These are phyloP conservation scores for Drosophila leonis DNA, from an alignment of 2,888 invertebrate genomes.

Conservation along the genomic window DNA sequence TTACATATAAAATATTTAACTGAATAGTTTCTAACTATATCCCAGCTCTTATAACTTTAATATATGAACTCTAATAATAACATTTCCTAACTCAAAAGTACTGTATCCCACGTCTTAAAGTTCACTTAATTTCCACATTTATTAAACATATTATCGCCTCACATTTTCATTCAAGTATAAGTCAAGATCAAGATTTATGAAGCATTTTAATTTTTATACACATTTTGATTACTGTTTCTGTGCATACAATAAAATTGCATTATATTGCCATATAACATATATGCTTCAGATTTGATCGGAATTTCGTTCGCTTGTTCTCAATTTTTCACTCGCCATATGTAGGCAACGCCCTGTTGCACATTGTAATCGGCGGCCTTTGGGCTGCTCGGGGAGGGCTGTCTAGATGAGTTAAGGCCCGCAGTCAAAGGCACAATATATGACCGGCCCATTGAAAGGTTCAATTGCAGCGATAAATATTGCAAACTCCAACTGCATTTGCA, in stretches of 20 bases:
- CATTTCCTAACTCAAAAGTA: not conserved
- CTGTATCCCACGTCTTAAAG: not conserved
- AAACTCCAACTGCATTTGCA: conserved; percentile 33
- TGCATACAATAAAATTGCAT: not conserved
- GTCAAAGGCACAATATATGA: conserved; percentile 52
- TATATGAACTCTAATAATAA: no score
- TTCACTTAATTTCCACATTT: not conserved
- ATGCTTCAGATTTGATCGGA: conserved; percentile 26
- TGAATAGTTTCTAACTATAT: no score
- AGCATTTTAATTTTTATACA: not conserved
- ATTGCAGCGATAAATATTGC: conserved; percentile 76
- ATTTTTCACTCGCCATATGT: conserved; percentile 25
- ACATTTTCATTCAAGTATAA: not conserved
- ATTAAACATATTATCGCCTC: not conserved
- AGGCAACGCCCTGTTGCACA: conserved; percentile 16
- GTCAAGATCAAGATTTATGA: not conserved
- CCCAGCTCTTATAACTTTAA: no score
- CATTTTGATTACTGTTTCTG: conserved; percentile 7
- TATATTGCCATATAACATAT: not conserved
- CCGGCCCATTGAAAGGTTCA: conserved; percentile 65
- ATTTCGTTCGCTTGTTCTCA: conserved; percentile 22
- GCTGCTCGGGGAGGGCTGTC: conserved; percentile 12
- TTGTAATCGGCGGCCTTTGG: not conserved
- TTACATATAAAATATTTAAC: no score
- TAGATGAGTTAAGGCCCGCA: conserved; percentile 41